Percentiles rank a stretch among this genome's conserved stretches.
Evolutionary conservation across 2,797 vertebrate species (phyloP).

Genomic region (Sylvilagus floridanus): DNA sequence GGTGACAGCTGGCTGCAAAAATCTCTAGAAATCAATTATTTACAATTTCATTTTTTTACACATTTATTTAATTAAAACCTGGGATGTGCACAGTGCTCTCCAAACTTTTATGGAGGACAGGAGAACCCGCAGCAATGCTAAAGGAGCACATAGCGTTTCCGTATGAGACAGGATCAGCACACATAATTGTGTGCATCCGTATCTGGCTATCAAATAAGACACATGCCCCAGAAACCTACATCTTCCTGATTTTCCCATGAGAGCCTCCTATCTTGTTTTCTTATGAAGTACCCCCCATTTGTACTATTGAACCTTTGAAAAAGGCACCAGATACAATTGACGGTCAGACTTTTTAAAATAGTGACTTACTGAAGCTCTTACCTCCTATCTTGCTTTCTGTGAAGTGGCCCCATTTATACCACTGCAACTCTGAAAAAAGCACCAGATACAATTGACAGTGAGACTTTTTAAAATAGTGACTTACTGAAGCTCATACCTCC

Average conservation of each 20-base stretch:
- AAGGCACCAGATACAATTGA: too few species aligned
- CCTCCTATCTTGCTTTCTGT: too few species aligned
- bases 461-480: too few species aligned
- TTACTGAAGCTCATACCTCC: too few species aligned
- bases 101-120: not conserved
- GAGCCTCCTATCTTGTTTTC: too few species aligned
- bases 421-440: too few species aligned
- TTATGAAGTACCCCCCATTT: too few species aligned
- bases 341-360: too few species aligned
- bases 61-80: constrained; percentile 16
- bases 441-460: too few species aligned
- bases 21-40: not conserved
- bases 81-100: not conserved
- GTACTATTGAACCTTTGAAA: too few species aligned
- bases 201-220: not conserved
- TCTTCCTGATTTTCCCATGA: not conserved
- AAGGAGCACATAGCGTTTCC: not conserved
- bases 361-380: too few species aligned
- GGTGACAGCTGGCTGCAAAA: not conserved
- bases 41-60: not conserved
- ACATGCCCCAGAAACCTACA: not conserved
- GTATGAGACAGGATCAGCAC: not conserved
- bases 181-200: not conserved
- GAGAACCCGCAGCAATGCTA: not conserved
- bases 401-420: too few species aligned